Percentiles rank a stretch among this genome's conserved stretches.
phyloP scores from a whole-genome alignment of 2,797 vertebrate genomes.

The Gymnothorax javanicus region DNA sequence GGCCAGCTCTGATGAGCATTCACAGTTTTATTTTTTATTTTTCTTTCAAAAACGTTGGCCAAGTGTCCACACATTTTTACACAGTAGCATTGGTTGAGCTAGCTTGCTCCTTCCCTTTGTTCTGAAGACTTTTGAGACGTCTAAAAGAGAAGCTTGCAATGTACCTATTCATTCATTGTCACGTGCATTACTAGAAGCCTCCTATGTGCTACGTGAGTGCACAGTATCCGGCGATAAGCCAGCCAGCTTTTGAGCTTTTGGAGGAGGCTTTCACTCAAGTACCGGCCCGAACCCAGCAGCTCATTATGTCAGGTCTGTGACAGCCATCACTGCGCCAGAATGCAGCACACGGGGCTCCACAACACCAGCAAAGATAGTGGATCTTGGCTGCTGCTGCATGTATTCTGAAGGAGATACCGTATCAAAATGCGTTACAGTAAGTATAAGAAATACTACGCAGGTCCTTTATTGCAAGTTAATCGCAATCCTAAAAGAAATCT shows the following conservation, averaged over 20 bases:
- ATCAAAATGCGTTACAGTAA: neutral
- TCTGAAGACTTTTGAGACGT: neutral
- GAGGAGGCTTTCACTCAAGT: neutral
- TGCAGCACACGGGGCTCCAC: neutral
- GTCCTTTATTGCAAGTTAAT: neutral
- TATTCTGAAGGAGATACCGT: neutral
- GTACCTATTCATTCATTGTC: neutral
- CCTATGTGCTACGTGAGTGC: too few relatives aligned
- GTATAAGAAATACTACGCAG: neutral
- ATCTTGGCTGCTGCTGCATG: neutral
- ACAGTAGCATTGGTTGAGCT: neutral
- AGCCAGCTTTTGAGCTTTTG: neutral
- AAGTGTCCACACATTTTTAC: too few relatives aligned
- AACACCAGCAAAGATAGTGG: neutral
- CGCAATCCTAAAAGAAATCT: neutral
- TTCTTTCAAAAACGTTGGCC: neutral
- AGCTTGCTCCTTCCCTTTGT: neutral
- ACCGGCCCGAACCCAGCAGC: neutral
- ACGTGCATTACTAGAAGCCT: neutral
- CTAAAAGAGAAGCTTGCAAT: neutral
- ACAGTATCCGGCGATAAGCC: neutral
- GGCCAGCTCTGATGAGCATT: neutral
- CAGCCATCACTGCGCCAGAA: neutral
- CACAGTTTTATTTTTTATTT: neutral
- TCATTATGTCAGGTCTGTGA: neutral